Evolutionary conservation across 1,140 invertebrate species (phyloP).

Genomic region (Neuroterus valhalla): DNA sequence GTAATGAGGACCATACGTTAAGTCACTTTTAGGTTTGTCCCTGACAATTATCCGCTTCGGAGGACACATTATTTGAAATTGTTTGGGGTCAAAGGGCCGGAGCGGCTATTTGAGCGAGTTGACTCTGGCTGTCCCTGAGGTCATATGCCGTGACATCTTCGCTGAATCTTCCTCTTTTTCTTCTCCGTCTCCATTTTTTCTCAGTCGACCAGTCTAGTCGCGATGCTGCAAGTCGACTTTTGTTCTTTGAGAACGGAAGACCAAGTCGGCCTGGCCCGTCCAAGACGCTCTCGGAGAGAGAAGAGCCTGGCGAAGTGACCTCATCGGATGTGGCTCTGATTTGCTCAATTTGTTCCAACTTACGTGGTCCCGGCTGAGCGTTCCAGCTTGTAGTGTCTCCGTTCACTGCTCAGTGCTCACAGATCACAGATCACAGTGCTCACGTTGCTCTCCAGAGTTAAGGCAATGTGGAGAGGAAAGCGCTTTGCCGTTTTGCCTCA

Average conservation of each 20-base stretch:
- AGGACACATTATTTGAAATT: slow-evolving; percentile 74
- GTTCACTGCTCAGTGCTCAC: slow-evolving; percentile 38
- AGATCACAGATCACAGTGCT: too few relatives aligned
- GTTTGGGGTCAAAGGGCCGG: slow-evolving; percentile 72
- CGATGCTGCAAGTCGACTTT: not conserved
- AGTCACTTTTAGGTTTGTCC: slow-evolving; percentile 46
- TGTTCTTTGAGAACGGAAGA: slow-evolving; percentile 31
- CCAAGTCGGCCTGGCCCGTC: slow-evolving; percentile 44
- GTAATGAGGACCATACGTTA: slow-evolving; percentile 24
- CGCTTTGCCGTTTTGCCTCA: slow-evolving; percentile 72
- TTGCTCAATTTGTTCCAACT: slow-evolving; percentile 73
- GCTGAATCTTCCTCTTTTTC: slow-evolving; percentile 43
- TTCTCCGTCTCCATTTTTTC: slow-evolving; percentile 28
- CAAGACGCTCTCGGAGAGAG: slow-evolving; percentile 57
- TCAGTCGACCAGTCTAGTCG: slow-evolving; percentile 12
- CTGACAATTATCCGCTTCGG: slow-evolving; percentile 69
- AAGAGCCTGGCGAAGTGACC: slow-evolving; percentile 63
- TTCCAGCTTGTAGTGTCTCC: slow-evolving; percentile 31
- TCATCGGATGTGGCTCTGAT: slow-evolving; percentile 74
- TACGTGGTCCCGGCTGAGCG: slow-evolving; percentile 53
- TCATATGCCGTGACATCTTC: slow-evolving; percentile 71
- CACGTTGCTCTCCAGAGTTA: slow-evolving; percentile 54
- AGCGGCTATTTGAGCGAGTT: slow-evolving; percentile 74
- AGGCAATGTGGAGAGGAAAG: slow-evolving; percentile 64
- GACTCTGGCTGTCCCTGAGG: slow-evolving; percentile 69